Evolutionary conservation across 2,797 vertebrate species (phyloP).

Genomic region (Lacerta bilineata): DNA sequence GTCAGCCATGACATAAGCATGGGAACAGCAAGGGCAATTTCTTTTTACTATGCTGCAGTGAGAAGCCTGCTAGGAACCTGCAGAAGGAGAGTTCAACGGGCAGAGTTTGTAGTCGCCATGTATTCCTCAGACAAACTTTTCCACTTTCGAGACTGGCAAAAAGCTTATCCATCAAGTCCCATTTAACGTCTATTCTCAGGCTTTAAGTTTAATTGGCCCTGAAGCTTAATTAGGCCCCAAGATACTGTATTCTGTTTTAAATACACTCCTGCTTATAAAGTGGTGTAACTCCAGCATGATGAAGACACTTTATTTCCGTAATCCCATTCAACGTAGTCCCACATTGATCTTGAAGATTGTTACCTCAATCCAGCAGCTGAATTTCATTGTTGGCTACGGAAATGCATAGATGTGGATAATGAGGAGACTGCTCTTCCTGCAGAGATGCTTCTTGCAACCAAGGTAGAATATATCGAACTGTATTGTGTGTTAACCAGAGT

Average conservation of each 20-base stretch:
- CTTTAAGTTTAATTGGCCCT: constrained; percentile 1
- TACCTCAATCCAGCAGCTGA: background rate
- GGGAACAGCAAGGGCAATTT: background rate
- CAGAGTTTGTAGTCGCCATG: background rate
- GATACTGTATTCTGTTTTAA: background rate
- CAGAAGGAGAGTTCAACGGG: too few species aligned
- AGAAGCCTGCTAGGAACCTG: background rate
- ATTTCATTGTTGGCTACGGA: background rate
- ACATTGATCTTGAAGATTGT: background rate
- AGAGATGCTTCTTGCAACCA: background rate
- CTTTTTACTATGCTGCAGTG: background rate
- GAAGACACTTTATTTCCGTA: background rate
- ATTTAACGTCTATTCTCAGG: background rate
- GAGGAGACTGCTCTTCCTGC: background rate
- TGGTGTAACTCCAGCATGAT: background rate
- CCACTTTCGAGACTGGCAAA: background rate
- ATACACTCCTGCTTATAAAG: background rate
- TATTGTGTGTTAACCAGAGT: background rate
- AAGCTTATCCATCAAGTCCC: background rate
- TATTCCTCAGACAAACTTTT: background rate
- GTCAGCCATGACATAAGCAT: background rate
- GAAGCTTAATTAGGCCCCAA: background rate
- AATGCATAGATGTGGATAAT: background rate
- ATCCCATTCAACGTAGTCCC: background rate
- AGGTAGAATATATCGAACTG: background rate